A percentile compares a stretch with the other conserved stretches of the same genome.
These are phyloP conservation scores for Euthynnus affinis DNA, from an alignment of 2,797 vertebrate genomes.

Conservation along the genomic window DNA sequence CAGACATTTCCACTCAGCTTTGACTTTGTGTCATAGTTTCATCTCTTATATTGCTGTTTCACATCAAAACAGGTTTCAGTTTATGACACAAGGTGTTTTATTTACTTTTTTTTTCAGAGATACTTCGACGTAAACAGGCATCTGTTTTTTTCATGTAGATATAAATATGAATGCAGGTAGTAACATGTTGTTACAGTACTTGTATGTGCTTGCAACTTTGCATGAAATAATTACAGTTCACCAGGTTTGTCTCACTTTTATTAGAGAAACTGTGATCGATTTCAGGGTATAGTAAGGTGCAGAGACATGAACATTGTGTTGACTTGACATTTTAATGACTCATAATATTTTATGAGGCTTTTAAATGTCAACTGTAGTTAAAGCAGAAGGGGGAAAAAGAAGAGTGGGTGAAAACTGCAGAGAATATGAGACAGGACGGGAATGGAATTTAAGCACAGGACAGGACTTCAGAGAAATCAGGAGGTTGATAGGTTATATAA, in stretches of 20 bases:
- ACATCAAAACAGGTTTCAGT: too few species aligned
- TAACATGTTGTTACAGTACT: background rate
- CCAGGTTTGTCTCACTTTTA: background rate
- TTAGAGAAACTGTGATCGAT: background rate
- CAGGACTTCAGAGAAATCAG: too few species aligned
- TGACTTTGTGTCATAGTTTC: too few species aligned
- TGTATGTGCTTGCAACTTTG: background rate
- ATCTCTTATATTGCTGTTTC: too few species aligned
- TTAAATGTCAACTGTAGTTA: too few species aligned
- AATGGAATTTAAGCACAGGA: too few species aligned
- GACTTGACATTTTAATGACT: background rate
- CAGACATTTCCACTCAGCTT: too few species aligned
- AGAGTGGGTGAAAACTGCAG: too few species aligned
- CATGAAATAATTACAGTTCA: background rate
- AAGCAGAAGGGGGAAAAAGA: constrained; percentile 1
- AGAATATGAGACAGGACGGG: too few species aligned
- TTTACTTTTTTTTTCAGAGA: background rate
- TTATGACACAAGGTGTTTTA: background rate
- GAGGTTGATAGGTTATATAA: too few species aligned
- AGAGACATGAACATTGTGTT: background rate
- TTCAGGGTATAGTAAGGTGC: background rate
- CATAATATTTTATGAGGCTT: too few species aligned
- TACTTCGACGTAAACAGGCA: background rate
- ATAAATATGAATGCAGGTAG: background rate
- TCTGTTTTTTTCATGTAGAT: background rate